Base-by-base conservation (phyloP, 2,797 vertebrate species). In the Gephyroberyx darwinii region DNA sequence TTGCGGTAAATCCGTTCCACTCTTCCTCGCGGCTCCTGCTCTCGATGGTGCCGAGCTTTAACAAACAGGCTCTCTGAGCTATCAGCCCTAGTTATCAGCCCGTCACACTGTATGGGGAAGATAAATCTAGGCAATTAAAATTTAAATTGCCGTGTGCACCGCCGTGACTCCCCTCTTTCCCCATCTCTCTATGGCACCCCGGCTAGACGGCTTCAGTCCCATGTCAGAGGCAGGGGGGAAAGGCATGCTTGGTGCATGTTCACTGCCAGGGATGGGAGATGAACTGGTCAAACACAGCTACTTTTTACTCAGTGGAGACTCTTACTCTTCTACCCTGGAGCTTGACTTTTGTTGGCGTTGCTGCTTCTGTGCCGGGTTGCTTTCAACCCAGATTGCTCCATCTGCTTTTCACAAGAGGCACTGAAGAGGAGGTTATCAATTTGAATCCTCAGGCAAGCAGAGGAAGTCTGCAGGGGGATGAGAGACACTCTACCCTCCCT, bases 111-210 rank as follows among this genome's bases (percentile, higher is more conserved):
- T 81, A 84, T 65, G 71, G 81, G 81, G 90, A 91, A 93, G 92
- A 93, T 93, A 92, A 93, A 94, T 94, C 92, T 91, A 90, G 90
- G 87, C 92, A 95, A 95, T 94, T 94, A 93, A 93, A 92, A 93
- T 93, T 93, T 90, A 93, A 93, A 94, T 94, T 92, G 90, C 90
- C 41, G 88, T 90, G 92, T 88, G 90, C 92, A 91, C 74, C 65
- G 84, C 84, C 83, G 84, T 91, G 92, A 93, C 93, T 91, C 84
- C 76, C 84, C 65, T 75, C 74, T 82, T 74, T 74, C 75, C 37
- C 73, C 80, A 71, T 59, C 45, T 80, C 79, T 80, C 62, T 52
- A 33, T 10, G 47, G 31, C 72, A 66, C 17, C 17, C 50, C 14
- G 31, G 64, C 56, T 54, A 70, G 76, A 57, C 75, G 4, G 74